Conservation (phyloP, 2,888 invertebrate genomes). For the Ochropacha duplaris region DNA sequence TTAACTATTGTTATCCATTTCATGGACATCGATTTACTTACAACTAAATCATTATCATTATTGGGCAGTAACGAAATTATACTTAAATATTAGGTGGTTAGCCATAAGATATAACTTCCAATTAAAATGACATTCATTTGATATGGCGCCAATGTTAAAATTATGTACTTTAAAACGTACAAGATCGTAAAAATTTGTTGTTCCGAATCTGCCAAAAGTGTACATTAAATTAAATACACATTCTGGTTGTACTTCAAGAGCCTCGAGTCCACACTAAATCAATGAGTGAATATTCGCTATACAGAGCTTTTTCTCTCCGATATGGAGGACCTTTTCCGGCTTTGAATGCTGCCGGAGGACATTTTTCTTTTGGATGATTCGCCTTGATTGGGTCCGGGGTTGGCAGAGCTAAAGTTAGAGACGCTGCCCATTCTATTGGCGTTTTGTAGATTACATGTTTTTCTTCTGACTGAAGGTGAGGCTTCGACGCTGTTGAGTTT, state of each 20-base stretch:
- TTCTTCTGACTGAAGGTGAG: constrained; percentile 71
- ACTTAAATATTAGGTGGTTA: no score
- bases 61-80: constrained; percentile 43
- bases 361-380: constrained; percentile 70
- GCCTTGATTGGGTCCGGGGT: constrained; percentile 46
- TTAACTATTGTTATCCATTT: constrained; percentile 63
- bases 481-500: constrained; percentile 70
- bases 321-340: constrained; percentile 71
- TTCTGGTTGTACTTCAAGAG: constrained; percentile 3
- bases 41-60: constrained; percentile 40
- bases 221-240: constrained; percentile 1
- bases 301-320: constrained; percentile 76
- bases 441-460: constrained; percentile 66
- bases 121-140: constrained; percentile 36
- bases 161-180: constrained; percentile 14
- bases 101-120: constrained; percentile 34
- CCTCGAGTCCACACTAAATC: constrained; percentile 22
- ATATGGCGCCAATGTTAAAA: constrained; percentile 44
- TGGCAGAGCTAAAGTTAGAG: constrained; percentile 51
- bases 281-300: constrained; percentile 50
- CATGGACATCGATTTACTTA: constrained; percentile 56
- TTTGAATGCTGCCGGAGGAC: constrained; percentile 76
- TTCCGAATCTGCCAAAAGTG: constrained; percentile 14
- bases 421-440: constrained; percentile 65
- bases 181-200: constrained; percentile 14